Evolutionary conservation across 2,888 invertebrate genomes (phyloP), one percentile per base, ranked within the genome.

Genomic region (Dicycla oo): DNA sequence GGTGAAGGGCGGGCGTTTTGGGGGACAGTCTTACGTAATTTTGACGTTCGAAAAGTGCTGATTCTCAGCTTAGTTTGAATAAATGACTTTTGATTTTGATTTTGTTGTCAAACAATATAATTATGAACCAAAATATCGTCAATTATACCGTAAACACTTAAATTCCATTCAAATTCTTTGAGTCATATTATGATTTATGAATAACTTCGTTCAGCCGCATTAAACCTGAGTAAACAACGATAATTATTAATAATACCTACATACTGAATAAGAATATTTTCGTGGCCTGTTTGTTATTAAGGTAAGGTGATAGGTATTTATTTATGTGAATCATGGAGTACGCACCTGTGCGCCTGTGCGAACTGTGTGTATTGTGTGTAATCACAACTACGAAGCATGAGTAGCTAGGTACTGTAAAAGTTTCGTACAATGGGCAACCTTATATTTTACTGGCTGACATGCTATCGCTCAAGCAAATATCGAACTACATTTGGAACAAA

Each of bases 211-310:
- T 69, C 57, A 38, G 57, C 47, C 53, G 30, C 15, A 30, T 68
- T 34, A 15, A 76, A 83, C 51, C 47, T 75, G 62, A 68, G 13
- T 73, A 70, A 78, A 83, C 47, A 83, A 49, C 11, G 38, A 53
- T 43, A 65, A 69, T 73, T 70, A 75, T 38, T 65, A 54, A 62
- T 69, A 56, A 56, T 47, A 73, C 11, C 10, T 10, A 51, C 6
- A 0, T 34, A 34, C 13, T 54, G 7, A 53, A 26, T 26, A 74
- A 57, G 60, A 78, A 65, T 62, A 67, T 64, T 73, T 54, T 54
- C 11, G 8, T 13, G 13, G 13, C 40, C 13, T 18, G n/a, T 0
- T 60, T 61, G 47, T 43, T 45, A 54, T n/a, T n/a, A 53, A 40
- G 61, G 64, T 68, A 54, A 20, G 49, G 30, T 38, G n/a, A 47